phyloP scores from a whole-genome alignment of 2,113 vertebrate species.

The Poecile atricapillus region DNA sequence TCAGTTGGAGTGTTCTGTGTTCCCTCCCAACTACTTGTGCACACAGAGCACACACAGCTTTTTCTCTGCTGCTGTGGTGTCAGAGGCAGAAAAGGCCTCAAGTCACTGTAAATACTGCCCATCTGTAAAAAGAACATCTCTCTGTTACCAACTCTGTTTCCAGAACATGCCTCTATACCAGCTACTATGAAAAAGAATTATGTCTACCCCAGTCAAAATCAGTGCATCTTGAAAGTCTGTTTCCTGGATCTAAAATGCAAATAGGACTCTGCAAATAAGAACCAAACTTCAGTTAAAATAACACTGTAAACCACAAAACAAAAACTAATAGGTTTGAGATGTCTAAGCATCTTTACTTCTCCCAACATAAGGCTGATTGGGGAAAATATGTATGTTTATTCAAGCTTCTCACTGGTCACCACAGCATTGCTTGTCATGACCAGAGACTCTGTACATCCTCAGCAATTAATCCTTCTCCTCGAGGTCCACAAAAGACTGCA shows the following conservation, averaged over 20 bases:
- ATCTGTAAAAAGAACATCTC: background rate
- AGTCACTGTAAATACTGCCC: background rate
- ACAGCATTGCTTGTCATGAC: background rate
- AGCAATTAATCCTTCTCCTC: background rate
- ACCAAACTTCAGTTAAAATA: background rate
- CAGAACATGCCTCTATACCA: background rate
- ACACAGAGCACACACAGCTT: background rate
- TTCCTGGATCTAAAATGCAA: background rate
- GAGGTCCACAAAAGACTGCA: background rate
- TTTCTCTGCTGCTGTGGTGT: background rate
- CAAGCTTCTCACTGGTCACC: background rate
- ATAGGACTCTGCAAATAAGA: background rate
- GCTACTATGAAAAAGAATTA: background rate
- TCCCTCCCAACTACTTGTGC: background rate
- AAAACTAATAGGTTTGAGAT: background rate
- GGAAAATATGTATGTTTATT: background rate
- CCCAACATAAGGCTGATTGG: background rate
- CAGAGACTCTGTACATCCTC: background rate
- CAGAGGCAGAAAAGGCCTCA: background rate
- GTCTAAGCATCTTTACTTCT: background rate
- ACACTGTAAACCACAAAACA: background rate
- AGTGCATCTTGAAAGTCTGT: background rate
- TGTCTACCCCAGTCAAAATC: background rate
- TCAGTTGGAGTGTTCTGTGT: background rate
- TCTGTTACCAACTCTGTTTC: background rate